phyloP scores from a whole-genome alignment of 2,113 vertebrate genomes.

The Nymphicus hollandicus region DNA sequence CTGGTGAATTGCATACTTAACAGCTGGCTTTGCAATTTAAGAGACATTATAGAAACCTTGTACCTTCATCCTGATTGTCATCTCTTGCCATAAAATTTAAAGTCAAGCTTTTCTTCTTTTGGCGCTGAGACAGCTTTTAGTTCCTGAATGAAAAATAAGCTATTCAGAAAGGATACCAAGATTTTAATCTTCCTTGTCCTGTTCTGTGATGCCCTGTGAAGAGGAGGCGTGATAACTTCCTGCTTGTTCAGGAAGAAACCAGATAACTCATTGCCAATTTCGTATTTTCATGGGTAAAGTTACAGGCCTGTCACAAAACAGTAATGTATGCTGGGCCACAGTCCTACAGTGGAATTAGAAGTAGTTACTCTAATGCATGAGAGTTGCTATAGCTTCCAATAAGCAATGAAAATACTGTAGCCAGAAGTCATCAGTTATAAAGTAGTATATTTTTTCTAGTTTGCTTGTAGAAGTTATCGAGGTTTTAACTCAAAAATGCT shows the following conservation, averaged over 20 bases:
- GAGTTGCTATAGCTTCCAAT: background rate
- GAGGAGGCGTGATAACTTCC: background rate
- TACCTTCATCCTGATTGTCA: background rate
- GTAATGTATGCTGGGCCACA: background rate
- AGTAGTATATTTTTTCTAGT: background rate
- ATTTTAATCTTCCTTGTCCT: background rate
- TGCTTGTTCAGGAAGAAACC: background rate
- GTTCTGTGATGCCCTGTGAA: background rate
- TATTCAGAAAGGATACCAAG: background rate
- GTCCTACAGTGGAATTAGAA: background rate
- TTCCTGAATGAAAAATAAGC: conserved; percentile 3
- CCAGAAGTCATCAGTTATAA: background rate
- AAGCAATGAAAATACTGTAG: background rate
- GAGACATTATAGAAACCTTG: background rate
- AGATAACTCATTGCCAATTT: background rate
- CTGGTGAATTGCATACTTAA: background rate
- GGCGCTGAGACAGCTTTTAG: background rate
- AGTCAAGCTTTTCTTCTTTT: conserved; percentile 1
- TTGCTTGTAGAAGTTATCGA: background rate
- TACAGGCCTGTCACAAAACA: background rate
- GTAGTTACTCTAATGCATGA: background rate
- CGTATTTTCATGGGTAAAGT: background rate
- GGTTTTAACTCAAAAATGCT: background rate
- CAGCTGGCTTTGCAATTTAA: background rate
- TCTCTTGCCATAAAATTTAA: background rate